Base-by-base conservation (phyloP, 53 echinoderm and acorn worm species). In the Arbacia lixula region DNA sequence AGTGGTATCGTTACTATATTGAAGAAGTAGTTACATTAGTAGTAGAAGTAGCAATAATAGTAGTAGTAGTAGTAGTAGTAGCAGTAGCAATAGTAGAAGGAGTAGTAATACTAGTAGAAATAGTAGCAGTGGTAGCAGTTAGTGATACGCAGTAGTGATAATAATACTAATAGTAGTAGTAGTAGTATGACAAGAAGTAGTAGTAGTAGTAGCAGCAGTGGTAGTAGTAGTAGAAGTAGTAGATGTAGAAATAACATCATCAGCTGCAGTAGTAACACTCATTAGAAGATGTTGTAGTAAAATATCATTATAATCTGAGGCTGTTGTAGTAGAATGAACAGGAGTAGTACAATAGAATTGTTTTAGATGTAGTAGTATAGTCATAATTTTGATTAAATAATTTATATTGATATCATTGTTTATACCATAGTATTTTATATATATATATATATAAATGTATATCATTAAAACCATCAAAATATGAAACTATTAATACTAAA, bases 141-240 rank as follows among this genome's bases (percentile, higher is more conserved):
- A 65, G 34, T 4, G 43, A 34, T 16, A 19, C 10, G 21, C 12
- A 20, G 57, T 56, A 20, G 57, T 56, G n/a, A 14, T n/a, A n/a
- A n/a, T 50, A 71, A 30, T 43, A n/a, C 50, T 31, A 73, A 32
- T 51, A 29, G 32, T 52, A 16, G 72, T 73, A 31, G 34, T 53
- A 31, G 32, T 72, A 43, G 50, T 72, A 72, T 0, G 5, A 32
- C 50, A 31, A 52, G 52, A 30, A 30, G 30, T 52, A 29, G 52
- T 30, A 51, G 33, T 2, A 11, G 57, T 56, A 56, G 21, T 56
- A 56, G 57, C 57, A 56, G 21, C 21, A 72, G 72, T 50, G 29
- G 72, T 49, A 72, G 32, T 50, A 52, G 5, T 72, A 49, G 27
- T 51, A 51, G 46, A 25, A 29, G 31, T 28, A 49, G 29, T 12